Evolutionary conservation across 2,888 invertebrate species (phyloP).

Genomic region (Tetranychus piercei): DNA sequence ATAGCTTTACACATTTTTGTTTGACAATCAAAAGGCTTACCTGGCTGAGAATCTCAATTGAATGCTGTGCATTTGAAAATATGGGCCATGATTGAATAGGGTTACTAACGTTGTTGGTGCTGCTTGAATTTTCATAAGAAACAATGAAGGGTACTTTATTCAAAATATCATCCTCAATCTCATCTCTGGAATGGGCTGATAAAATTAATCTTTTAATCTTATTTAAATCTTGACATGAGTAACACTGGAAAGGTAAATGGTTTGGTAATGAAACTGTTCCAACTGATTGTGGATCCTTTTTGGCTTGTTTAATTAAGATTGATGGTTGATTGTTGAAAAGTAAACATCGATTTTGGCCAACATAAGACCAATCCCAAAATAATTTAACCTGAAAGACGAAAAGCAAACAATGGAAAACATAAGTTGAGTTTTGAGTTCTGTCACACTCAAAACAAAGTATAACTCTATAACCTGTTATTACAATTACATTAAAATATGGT

Average conservation of each 20-base stretch:
- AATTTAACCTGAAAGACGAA: not conserved
- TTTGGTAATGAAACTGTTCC: not conserved
- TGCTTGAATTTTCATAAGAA: not conserved
- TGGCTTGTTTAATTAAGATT: not conserved
- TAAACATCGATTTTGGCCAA: not conserved
- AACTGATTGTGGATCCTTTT: not conserved
- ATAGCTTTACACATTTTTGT: not conserved
- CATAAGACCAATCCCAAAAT: not conserved
- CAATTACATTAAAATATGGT: too few relatives aligned
- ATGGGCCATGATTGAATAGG: not conserved
- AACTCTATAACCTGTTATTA: too few relatives aligned
- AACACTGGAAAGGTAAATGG: not conserved
- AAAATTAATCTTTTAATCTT: not conserved
- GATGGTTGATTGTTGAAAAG: not conserved
- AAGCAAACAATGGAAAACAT: not conserved
- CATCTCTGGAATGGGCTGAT: not conserved
- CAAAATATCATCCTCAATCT: not conserved
- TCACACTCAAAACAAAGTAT: not conserved
- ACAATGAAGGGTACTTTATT: not conserved
- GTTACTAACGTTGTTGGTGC: not conserved
- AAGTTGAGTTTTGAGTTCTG: not conserved
- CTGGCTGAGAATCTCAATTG: not conserved
- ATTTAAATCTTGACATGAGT: not conserved
- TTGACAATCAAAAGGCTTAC: not conserved
- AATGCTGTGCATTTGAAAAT: not conserved